Percentiles rank a stretch among this genome's conserved stretches.
Conservation (phyloP, 2,888 invertebrate species). For the Protophormia terraenovae region DNA sequence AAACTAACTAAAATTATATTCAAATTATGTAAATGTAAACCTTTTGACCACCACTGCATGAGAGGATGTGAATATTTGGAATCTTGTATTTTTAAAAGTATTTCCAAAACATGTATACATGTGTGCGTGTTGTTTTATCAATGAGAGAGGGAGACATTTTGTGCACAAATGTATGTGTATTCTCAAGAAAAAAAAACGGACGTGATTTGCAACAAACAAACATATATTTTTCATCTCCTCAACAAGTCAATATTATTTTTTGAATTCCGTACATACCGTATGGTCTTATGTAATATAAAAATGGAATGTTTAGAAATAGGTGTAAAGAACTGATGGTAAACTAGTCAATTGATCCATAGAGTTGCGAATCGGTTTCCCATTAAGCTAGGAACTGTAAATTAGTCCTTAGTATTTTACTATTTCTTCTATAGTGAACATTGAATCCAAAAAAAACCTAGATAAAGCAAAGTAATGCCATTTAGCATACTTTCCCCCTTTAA, state of each 20-base stretch:
- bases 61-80: neutral
- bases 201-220: slow-evolving; percentile 8
- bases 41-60: too few relatives aligned
- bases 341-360: too few relatives aligned
- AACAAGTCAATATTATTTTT: neutral
- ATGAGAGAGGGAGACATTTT: neutral
- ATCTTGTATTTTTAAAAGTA: neutral
- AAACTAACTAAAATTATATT: too few relatives aligned
- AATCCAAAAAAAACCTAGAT: too few relatives aligned
- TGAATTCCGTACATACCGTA: neutral
- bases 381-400: too few relatives aligned
- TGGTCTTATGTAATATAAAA: neutral
- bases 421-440: too few relatives aligned
- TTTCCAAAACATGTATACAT: slow-evolving; percentile 1
- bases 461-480: neutral
- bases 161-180: neutral
- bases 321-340: too few relatives aligned
- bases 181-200: neutral
- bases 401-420: too few relatives aligned
- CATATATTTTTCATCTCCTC: neutral
- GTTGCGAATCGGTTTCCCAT: too few relatives aligned
- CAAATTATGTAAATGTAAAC: too few relatives aligned
- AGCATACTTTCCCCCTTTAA: neutral
- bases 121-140: neutral
- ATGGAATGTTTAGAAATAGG: neutral